These are phyloP conservation scores for Aethes cnicana DNA, from an alignment of 2,888 invertebrate species.

Conservation along the genomic window DNA sequence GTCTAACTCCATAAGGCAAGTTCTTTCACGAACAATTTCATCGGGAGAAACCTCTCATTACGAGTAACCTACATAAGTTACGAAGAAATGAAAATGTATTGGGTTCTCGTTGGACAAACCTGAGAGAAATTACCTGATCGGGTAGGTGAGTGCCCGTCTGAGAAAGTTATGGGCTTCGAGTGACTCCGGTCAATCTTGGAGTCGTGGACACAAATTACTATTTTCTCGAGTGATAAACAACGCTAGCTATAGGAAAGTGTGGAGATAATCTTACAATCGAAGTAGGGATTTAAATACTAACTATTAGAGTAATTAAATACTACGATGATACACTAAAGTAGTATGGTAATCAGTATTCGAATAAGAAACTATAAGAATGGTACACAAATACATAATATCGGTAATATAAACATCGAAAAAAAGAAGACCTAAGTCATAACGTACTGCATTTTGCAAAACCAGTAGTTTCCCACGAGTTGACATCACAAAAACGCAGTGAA, in stretches of 20 bases:
- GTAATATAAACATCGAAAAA: neutral
- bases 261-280: no score
- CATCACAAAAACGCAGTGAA: slow-evolving; percentile 29
- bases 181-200: slow-evolving; percentile 22
- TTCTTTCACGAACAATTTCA: slow-evolving; percentile 59
- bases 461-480: slow-evolving; percentile 29
- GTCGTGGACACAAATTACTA: slow-evolving; percentile 25
- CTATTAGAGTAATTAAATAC: no score
- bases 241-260: no score
- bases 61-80: slow-evolving; percentile 67
- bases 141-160: slow-evolving; percentile 64
- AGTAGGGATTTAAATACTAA: no score
- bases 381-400: no score
- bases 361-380: no score
- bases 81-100: slow-evolving; percentile 73
- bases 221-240: slow-evolving; percentile 22
- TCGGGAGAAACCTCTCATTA: slow-evolving; percentile 70
- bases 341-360: no score
- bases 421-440: neutral
- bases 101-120: slow-evolving; percentile 57
- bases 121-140: slow-evolving; percentile 67
- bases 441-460: slow-evolving; percentile 1
- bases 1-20: slow-evolving; percentile 46
- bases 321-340: no score
- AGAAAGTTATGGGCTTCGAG: slow-evolving; percentile 67